Evolutionary conservation across 1,140 invertebrate genomes (phyloP).

Genomic region (Lucilia sericata): DNA sequence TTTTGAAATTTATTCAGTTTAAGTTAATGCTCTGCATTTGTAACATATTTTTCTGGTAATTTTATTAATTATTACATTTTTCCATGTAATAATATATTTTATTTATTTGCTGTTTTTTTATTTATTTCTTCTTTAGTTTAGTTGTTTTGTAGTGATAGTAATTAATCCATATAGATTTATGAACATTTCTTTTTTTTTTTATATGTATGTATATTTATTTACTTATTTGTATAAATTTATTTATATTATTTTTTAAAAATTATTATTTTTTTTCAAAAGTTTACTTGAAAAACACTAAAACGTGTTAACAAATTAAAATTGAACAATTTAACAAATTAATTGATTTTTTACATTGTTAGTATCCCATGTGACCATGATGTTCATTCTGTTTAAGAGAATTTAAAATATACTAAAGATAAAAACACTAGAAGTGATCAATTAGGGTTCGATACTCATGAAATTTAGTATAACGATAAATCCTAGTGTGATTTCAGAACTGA

Average conservation of each 20-base stretch:
- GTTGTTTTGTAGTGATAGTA: not conserved
- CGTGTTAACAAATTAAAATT: constrained; percentile 26
- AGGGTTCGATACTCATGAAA: no score
- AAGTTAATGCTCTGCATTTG: not conserved
- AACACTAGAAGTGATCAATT: no score
- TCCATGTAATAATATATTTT: not conserved
- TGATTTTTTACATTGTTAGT: not conserved
- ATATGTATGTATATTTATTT: not conserved
- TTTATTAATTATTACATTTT: not conserved
- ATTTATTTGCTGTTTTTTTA: not conserved
- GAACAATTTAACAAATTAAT: constrained; percentile 1
- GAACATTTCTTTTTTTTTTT: not conserved
- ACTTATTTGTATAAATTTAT: not conserved
- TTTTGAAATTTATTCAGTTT: not conserved
- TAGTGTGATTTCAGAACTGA: no score
- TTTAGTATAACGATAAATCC: no score
- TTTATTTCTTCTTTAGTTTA: not conserved
- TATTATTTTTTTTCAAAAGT: not conserved
- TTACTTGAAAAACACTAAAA: constrained; percentile 14
- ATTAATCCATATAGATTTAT: not conserved
- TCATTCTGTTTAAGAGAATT: no score
- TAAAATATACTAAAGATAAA: no score
- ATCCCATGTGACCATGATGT: not conserved
- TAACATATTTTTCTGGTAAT: not conserved
- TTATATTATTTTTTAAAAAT: not conserved